Evolutionary conservation across 2,113 vertebrate species (phyloP), one percentile per base, ranked within the genome.

Genomic region (Regulus satrapa): DNA sequence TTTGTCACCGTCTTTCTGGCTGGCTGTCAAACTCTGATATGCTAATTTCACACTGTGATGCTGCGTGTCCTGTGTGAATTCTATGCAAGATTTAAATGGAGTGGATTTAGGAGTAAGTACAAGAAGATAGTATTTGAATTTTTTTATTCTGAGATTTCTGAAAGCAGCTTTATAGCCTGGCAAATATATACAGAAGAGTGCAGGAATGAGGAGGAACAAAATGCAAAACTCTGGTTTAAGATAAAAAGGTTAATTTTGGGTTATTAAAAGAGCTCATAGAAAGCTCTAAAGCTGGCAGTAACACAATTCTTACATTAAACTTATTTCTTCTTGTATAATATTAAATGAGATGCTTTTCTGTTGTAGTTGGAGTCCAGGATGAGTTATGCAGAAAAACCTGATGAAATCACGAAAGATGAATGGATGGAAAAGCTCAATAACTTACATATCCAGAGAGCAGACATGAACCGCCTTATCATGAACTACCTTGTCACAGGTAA

Each of bases 381-480:
- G 99, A 99, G 99, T 98, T 99, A 99, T 98, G 95, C 99, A 79
- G 99, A 99, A 98, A 99, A 99, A 96, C 98, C 99, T 71, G 99
- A 99, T 94, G 99, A 99, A 95, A 98, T 99, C 97, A 99, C 99
- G 7, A 99, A 98, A 97, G 99, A 99, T 88, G 99, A 99, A 92
- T 99, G 99, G 99, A 99, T 99, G 99, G 99, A 99, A 89, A 99
- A 99, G 82, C 98, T 99, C 86, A 99, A 99, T 97, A 99, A 99
- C 95, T 98, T 99, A 90, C 99, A 99, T 69, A 99, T 99, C 88
- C 99, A 99, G 95, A 98, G 99, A 96, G 99, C 99, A 79, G 99
- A 99, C 96, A 99, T 99, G 99, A 99, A 99, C 83, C 98, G 99
- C 55, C 99, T 99, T 88, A 99, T 99, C 89, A 99, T 99, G 99